phyloP scores from a whole-genome alignment of 2,797 vertebrate species.

The Galagoides demidoff region DNA sequence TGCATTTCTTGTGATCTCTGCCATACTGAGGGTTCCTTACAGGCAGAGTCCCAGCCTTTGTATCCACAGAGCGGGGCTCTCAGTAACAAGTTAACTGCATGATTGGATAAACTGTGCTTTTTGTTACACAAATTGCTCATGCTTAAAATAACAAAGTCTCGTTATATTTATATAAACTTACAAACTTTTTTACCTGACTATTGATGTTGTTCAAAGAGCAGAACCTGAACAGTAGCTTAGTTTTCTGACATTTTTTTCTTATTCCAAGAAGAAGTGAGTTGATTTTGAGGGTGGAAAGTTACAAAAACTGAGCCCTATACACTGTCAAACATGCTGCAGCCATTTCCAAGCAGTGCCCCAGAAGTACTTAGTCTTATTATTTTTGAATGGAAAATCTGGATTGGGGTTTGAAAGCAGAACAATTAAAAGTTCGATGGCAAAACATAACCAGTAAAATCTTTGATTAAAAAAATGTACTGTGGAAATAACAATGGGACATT shows the following conservation, averaged over 20 bases:
- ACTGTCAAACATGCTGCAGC: neutral
- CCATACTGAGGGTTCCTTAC: neutral
- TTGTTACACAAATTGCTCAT: neutral
- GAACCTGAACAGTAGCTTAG: neutral
- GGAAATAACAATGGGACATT: neutral
- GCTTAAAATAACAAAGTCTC: neutral
- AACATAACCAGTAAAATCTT: constrained; percentile 50
- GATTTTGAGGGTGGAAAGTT: neutral
- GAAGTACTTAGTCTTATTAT: neutral
- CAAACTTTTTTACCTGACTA: neutral
- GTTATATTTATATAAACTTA: neutral
- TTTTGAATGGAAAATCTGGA: constrained; percentile 1
- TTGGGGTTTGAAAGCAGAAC: constrained; percentile 21
- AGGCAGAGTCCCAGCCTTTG: neutral
- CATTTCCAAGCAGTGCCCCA: neutral
- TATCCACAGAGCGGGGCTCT: neutral
- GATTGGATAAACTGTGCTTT: neutral
- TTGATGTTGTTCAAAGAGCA: neutral
- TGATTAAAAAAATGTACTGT: constrained; percentile 49
- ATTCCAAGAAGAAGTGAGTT: neutral
- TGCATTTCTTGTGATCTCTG: neutral
- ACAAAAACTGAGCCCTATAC: neutral
- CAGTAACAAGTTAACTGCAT: neutral
- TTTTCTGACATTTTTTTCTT: neutral
- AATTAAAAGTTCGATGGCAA: neutral